Evolutionary conservation across 2,797 vertebrate species (phyloP), one percentile per base, ranked within the genome.

Genomic region (Meda fulgida): DNA sequence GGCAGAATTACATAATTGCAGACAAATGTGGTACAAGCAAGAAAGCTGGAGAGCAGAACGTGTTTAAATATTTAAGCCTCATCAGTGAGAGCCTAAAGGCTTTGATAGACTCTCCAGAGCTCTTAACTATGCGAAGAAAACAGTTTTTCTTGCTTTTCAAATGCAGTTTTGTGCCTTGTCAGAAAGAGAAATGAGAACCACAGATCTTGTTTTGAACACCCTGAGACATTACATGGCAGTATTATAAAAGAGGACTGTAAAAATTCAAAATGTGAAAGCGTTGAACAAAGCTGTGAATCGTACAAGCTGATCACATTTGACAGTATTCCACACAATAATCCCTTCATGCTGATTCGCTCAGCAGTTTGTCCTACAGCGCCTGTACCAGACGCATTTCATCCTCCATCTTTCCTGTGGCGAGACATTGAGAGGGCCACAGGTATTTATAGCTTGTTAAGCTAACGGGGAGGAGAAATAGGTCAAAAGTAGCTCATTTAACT

Each of bases 361-460:
- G 75, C 38, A 70, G 66, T 43, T 40, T 81, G 60, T 83, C 71
- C 84, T 72, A 43, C 76, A 72, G 76, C 65, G 34, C 48, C 75
- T 82, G 66, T 48, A 82, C 75, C 76, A 80, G 83, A 83, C 77
- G 23, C 40, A 55, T 80, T 82, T 80, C 73, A 85, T 77, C 60
- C 34, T 67, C 77, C 65, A 72, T 76, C 55, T 71, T 76, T 34
- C 73, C 73, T 53, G 66, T 19, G 55, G 67, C 19, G 77, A 86
- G 84, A 86, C 55, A 34, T 38, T 3, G 66, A 71, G 66, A 78
- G 71, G 76, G 40, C 79, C 48, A n/a, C 40, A 71, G 53, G 86
- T 87, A 89, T 89, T 90, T 86, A 86, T 89, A 88, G 78, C 85
- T 63, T 85, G 82, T 83, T 81, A 86, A 82, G 76, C 85, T 88